A percentile compares a stretch with the other conserved stretches of the same genome.
Evolutionary conservation across 2,113 vertebrate genomes (phyloP).

Genomic region (Stigmatopora nigra): DNA sequence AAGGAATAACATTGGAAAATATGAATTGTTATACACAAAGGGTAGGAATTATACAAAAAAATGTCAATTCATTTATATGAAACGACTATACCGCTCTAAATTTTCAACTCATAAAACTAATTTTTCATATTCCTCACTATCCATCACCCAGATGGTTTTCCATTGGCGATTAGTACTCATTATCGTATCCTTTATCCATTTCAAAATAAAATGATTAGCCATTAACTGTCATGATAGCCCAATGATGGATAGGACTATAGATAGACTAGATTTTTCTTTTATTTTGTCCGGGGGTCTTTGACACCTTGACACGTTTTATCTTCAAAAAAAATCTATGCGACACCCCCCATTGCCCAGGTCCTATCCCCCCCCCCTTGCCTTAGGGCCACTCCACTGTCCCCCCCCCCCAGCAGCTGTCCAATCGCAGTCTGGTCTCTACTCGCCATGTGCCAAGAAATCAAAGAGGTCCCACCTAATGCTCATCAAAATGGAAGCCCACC

Average conservation of each 20-base stretch:
- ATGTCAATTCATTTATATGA: too few relatives aligned
- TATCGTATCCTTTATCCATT: slow-evolving; percentile 75
- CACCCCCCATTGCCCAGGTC: slow-evolving; percentile 33
- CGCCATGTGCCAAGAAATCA: slow-evolving; percentile 66
- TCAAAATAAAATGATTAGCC: slow-evolving; percentile 82
- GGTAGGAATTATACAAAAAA: too few relatives aligned
- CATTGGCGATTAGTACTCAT: slow-evolving; percentile 65
- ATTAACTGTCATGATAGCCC: slow-evolving; percentile 68
- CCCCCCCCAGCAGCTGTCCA: slow-evolving; percentile 65
- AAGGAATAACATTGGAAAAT: too few relatives aligned
- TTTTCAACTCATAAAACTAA: too few relatives aligned
- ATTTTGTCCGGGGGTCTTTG: slow-evolving; percentile 32
- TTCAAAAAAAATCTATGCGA: slow-evolving; percentile 47
- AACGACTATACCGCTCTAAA: too few relatives aligned
- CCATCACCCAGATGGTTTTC: not conserved
- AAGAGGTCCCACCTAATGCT: slow-evolving; percentile 58
- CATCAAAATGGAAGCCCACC: slow-evolving; percentile 60
- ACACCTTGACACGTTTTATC: slow-evolving; percentile 56
- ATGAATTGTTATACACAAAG: too few relatives aligned
- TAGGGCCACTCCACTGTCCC: slow-evolving; percentile 34
- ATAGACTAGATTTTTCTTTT: slow-evolving; percentile 59
- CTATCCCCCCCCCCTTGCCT: slow-evolving; percentile 20
- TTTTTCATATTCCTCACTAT: not conserved
- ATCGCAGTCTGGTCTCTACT: slow-evolving; percentile 52
- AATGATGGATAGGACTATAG: slow-evolving; percentile 66